Percentiles rank a stretch among this genome's conserved stretches.
Evolutionary conservation across 2,888 invertebrate species (phyloP).

Genomic region (Augochlorella aurata): DNA sequence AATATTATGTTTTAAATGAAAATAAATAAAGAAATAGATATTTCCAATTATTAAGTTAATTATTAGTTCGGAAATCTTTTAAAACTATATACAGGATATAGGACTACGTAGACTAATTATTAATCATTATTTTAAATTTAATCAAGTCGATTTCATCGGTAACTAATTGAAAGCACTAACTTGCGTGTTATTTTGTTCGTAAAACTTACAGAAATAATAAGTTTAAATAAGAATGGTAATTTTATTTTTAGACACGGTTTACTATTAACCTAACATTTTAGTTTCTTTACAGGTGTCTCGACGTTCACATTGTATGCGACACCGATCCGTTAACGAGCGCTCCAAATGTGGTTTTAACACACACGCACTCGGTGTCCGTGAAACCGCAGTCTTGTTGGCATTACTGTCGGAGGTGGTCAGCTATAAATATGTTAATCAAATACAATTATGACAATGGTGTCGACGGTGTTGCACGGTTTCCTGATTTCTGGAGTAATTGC

Average conservation of each 20-base stretch:
- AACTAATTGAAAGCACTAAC: too few species aligned
- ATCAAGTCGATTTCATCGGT: too few species aligned
- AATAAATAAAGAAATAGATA: too few species aligned
- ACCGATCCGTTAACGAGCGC: neutral
- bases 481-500: conserved; percentile 6
- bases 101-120: too few species aligned
- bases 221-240: neutral
- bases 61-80: too few species aligned
- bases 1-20: too few species aligned
- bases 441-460: conserved; percentile 3
- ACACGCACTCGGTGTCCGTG: conserved; percentile 15
- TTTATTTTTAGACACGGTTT: neutral
- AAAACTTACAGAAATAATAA: neutral
- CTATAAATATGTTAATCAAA: conserved; percentile 21
- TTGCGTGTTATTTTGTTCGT: too few species aligned
- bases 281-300: neutral
- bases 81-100: too few species aligned
- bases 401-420: neutral
- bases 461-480: neutral
- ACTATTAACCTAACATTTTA: neutral
- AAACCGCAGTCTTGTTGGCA: conserved; percentile 19
- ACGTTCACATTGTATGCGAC: neutral
- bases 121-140: too few species aligned
- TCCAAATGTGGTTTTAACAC: conserved; percentile 20
- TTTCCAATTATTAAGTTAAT: too few species aligned